phyloP scores from a whole-genome alignment of 1,140 invertebrate genomes.

The Agrypnia vestita region DNA sequence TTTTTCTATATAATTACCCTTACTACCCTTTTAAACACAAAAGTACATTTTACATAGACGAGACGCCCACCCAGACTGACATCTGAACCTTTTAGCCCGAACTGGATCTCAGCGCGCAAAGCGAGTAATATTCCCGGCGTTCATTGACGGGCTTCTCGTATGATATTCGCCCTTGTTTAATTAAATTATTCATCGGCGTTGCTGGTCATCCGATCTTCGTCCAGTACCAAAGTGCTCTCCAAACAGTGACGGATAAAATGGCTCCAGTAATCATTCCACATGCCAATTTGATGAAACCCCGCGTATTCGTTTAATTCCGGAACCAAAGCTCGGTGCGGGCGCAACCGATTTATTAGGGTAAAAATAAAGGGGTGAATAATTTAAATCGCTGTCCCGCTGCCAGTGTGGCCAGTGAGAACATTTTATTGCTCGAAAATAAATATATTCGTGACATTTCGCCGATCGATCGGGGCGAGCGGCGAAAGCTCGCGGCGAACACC shows the following conservation, averaged over 20 bases:
- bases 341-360: slow-evolving; percentile 57
- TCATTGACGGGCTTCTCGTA: background rate
- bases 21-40: too few species aligned
- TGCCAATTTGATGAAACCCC: slow-evolving; percentile 44
- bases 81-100: too few species aligned
- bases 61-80: too few species aligned
- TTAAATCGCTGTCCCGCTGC: slow-evolving; percentile 50
- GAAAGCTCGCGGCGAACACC: background rate
- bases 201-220: slow-evolving; percentile 2
- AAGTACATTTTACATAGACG: too few species aligned
- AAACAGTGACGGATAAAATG: slow-evolving; percentile 32
- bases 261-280: slow-evolving; percentile 28
- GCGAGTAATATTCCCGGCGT: too few species aligned
- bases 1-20: too few species aligned
- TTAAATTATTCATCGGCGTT: slow-evolving; percentile 33
- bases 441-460: slow-evolving; percentile 48
- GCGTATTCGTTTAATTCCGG: slow-evolving; percentile 56
- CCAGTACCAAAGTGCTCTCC: background rate
- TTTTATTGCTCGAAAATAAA: slow-evolving; percentile 56
- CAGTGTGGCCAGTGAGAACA: slow-evolving; percentile 53
- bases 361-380: slow-evolving; percentile 61
- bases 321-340: slow-evolving; percentile 48
- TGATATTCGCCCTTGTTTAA: slow-evolving; percentile 12
- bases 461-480: slow-evolving; percentile 1
- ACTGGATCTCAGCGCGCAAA: too few species aligned